Percentiles rank a stretch among this genome's conserved stretches.
Conservation (phyloP, 2,797 vertebrate genomes). For the Gymnodraco acuticeps region DNA sequence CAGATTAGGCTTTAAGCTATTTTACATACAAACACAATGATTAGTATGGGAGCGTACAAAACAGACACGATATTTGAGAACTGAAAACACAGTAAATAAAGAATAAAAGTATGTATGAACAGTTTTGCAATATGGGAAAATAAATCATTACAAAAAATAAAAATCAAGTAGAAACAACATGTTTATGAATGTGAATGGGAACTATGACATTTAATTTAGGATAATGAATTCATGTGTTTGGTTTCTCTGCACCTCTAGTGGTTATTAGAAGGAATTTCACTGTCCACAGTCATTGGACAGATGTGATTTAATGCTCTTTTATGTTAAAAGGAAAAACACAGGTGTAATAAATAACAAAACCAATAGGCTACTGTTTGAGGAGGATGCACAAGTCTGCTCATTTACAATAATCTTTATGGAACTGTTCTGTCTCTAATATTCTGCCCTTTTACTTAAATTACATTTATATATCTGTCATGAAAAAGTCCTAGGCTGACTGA, state of each 20-base stretch:
- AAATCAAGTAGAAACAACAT: neutral
- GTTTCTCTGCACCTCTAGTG: slow-evolving; percentile 14
- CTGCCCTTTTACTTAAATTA: neutral
- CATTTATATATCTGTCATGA: neutral
- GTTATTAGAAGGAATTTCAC: neutral
- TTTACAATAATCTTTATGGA: no score
- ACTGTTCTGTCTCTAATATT: no score
- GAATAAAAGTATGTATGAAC: neutral
- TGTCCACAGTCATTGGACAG: neutral
- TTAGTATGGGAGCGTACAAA: neutral
- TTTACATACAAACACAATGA: neutral
- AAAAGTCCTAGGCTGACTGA: neutral
- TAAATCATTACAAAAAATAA: no score
- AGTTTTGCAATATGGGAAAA: slow-evolving; percentile 4
- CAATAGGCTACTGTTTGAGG: neutral
- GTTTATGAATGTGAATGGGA: neutral
- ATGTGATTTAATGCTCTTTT: neutral
- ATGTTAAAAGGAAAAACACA: no score
- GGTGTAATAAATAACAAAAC: neutral
- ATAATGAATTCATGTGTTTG: neutral
- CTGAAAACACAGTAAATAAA: neutral
- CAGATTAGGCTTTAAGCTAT: neutral
- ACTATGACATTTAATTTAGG: no score
- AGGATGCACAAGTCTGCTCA: neutral
- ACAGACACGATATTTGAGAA: neutral